These are phyloP conservation scores for Semicossyphus pulcher DNA, from an alignment of 2,113 vertebrate species.

Conservation along the genomic window DNA sequence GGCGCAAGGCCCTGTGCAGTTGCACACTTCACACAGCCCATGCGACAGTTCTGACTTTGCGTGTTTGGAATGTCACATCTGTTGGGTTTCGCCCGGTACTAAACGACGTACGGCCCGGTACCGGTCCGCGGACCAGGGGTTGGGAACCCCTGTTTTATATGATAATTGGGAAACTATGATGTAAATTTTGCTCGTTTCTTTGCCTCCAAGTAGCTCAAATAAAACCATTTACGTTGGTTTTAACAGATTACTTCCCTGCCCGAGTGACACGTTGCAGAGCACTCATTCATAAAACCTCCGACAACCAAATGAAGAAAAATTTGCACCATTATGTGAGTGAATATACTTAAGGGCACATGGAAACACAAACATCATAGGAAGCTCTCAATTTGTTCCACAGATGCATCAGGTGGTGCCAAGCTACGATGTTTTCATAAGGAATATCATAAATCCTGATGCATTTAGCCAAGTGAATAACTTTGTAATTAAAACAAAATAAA, in stretches of 20 bases:
- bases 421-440: slow-evolving; percentile 52
- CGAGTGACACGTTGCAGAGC: slow-evolving; percentile 15
- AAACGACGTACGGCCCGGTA: too few species aligned
- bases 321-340: slow-evolving; percentile 47
- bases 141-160: too few species aligned
- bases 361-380: slow-evolving; percentile 70
- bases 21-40: too few species aligned
- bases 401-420: slow-evolving; percentile 42
- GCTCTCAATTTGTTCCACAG: slow-evolving; percentile 58
- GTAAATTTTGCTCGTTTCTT: not conserved
- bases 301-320: slow-evolving; percentile 64
- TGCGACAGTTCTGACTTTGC: too few species aligned
- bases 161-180: too few species aligned
- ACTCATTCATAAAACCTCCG: slow-evolving; percentile 43
- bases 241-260: not conserved
- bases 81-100: too few species aligned
- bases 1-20: too few species aligned
- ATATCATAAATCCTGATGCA: slow-evolving; percentile 62
- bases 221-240: too few species aligned
- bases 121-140: too few species aligned
- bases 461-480: slow-evolving; percentile 63
- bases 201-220: not conserved
- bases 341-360: slow-evolving; percentile 50
- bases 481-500: slow-evolving; percentile 79
- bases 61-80: too few species aligned